Percentiles rank a stretch among this genome's conserved stretches.
Evolutionary conservation across 2,797 vertebrate genomes (phyloP).

Genomic region (Lemur catta): DNA sequence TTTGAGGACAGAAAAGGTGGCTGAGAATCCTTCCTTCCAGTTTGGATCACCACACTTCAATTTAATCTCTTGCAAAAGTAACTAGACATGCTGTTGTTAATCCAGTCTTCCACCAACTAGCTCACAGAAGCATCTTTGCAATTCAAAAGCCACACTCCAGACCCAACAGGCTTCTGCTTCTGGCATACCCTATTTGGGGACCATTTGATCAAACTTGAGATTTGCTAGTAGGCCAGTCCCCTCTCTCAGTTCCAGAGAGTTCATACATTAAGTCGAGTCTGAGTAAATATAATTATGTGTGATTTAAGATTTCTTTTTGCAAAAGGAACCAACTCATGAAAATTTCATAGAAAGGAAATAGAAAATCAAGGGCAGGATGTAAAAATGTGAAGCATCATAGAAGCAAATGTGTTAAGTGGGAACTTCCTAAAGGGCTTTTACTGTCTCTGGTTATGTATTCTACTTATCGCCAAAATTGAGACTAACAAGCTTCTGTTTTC

Average conservation of each 20-base stretch:
- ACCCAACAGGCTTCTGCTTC: not conserved
- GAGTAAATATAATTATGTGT: conserved; percentile 62
- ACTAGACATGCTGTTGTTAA: not conserved
- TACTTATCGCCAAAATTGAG: conserved; percentile 59
- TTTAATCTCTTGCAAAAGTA: not conserved
- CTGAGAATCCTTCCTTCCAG: not conserved
- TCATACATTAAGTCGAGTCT: conserved; percentile 44
- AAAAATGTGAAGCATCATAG: conserved; percentile 60
- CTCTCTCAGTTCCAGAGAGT: not conserved
- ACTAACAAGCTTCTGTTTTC: conserved; percentile 61
- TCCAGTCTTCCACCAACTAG: not conserved
- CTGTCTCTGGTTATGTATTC: conserved; percentile 51
- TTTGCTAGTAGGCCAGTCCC: not conserved
- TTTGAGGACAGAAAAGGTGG: not conserved
- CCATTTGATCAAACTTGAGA: not conserved
- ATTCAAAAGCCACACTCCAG: not conserved
- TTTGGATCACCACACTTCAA: not conserved
- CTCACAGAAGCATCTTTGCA: not conserved
- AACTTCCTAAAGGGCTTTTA: conserved; percentile 68
- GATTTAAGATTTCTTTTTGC: conserved; percentile 62
- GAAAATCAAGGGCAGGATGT: conserved; percentile 63
- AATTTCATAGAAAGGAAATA: conserved; percentile 70
- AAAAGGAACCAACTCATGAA: conserved; percentile 67
- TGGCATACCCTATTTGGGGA: not conserved
- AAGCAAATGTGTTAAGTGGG: conserved; percentile 68